phyloP scores from a whole-genome alignment of 1,140 invertebrate genomes.

The Littorina saxatilis region DNA sequence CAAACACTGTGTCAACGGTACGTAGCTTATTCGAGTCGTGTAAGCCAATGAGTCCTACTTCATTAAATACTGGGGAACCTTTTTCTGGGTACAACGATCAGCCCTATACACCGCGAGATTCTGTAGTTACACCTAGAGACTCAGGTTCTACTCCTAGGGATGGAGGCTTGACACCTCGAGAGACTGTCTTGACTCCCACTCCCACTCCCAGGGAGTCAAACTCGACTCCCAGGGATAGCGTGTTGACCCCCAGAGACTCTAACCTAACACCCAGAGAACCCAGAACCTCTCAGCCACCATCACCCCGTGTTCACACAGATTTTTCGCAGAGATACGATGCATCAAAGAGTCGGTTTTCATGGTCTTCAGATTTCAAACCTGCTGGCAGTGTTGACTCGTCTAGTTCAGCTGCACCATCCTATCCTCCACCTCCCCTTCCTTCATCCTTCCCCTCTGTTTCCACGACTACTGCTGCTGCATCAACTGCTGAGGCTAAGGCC shows the following conservation, averaged over 20 bases:
- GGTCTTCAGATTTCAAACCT: constrained; percentile 1
- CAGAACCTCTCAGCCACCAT: not conserved
- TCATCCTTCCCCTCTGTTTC: not conserved
- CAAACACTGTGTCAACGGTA: constrained; percentile 65
- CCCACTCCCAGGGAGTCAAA: not conserved
- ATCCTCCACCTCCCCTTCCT: not conserved
- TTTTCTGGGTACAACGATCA: not conserved
- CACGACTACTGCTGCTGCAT: constrained; percentile 9
- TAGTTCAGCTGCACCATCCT: constrained; percentile 1
- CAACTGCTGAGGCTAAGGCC: not conserved
- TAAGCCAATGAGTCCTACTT: constrained; percentile 24
- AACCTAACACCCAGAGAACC: not conserved
- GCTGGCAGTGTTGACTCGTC: not conserved
- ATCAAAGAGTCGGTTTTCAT: constrained; percentile 11
- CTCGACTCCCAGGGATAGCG: not conserved
- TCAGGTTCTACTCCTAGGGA: not conserved
- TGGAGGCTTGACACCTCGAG: not conserved
- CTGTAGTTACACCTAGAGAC: constrained; percentile 32
- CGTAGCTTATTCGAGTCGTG: constrained; percentile 65
- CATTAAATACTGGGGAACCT: not conserved
- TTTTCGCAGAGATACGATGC: constrained; percentile 16
- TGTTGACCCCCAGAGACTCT: constrained; percentile 10
- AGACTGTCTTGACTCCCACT: not conserved
- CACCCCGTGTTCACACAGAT: not conserved
- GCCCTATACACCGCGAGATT: constrained; percentile 28